Evolutionary conservation across 2,797 vertebrate genomes (phyloP).

Genomic region (Oryzias sinensis): DNA sequence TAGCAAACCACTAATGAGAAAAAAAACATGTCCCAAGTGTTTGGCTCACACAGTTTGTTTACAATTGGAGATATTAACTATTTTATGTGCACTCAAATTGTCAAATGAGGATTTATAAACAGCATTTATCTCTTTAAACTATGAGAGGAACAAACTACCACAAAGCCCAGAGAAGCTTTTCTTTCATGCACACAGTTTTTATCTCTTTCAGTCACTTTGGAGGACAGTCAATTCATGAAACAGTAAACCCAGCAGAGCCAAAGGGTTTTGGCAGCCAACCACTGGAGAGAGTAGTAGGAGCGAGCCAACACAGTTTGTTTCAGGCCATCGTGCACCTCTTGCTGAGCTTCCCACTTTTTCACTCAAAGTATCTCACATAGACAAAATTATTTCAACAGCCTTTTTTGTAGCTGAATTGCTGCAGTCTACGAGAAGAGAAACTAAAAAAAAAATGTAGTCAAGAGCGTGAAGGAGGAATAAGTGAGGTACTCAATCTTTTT

Average conservation of each 20-base stretch:
- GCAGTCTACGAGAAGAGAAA: slow-evolving; percentile 23
- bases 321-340: neutral
- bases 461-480: slow-evolving; percentile 40
- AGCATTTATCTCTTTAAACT: neutral
- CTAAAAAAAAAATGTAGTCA: slow-evolving; percentile 39
- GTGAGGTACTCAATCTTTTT: slow-evolving; percentile 47
- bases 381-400: slow-evolving; percentile 23
- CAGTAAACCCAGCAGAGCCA: neutral
- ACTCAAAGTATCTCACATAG: neutral
- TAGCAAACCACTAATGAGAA: too few relatives aligned
- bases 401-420: too few relatives aligned
- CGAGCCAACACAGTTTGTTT: neutral
- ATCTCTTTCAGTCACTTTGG: neutral
- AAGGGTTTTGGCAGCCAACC: neutral
- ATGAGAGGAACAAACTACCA: too few relatives aligned
- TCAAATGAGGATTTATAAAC: too few relatives aligned
- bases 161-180: neutral
- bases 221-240: neutral
- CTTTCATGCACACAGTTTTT: neutral
- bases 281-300: neutral
- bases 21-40: too few relatives aligned
- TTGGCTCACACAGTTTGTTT: too few relatives aligned
- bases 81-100: too few relatives aligned
- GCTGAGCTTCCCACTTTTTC: neutral
- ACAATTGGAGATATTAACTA: too few relatives aligned